A percentile compares a stretch with the other conserved stretches of the same genome.
phyloP scores from a whole-genome alignment of 2,113 vertebrate genomes.

The Leptocoma aspasia region DNA sequence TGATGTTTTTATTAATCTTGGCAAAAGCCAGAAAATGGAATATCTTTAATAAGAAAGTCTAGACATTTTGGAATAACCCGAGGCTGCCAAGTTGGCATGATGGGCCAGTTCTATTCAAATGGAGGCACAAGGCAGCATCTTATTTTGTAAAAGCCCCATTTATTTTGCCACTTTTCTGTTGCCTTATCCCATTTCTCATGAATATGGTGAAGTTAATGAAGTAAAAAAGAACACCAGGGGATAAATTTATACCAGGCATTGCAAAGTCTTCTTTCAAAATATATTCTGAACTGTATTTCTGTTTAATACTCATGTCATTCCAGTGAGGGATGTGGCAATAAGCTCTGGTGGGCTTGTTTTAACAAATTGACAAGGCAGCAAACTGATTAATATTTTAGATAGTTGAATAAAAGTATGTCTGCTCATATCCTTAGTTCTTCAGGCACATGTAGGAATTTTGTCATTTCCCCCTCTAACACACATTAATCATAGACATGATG shows the following conservation, averaged over 20 bases:
- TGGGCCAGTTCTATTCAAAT: not conserved
- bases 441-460: not conserved
- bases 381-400: not conserved
- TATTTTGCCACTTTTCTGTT: not conserved
- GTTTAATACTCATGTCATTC: not conserved
- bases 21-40: not conserved
- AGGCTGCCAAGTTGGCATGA: not conserved
- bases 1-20: not conserved
- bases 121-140: not conserved
- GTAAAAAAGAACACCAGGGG: not conserved
- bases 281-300: not conserved
- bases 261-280: not conserved
- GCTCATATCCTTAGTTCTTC: not conserved
- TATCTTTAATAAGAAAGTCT: not conserved
- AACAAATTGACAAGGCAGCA: rapidly evolving
- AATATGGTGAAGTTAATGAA: not conserved
- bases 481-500: not conserved
- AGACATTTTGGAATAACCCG: not conserved
- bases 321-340: not conserved
- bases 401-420: not conserved
- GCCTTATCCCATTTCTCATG: not conserved
- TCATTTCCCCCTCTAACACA: not conserved
- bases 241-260: not conserved
- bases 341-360: not conserved
- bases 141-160: not conserved